A percentile compares a stretch with the other conserved stretches of the same genome.
These are phyloP conservation scores for Mactromeris polynyma DNA, from an alignment of 2,888 invertebrate species.

Conservation along the genomic window DNA sequence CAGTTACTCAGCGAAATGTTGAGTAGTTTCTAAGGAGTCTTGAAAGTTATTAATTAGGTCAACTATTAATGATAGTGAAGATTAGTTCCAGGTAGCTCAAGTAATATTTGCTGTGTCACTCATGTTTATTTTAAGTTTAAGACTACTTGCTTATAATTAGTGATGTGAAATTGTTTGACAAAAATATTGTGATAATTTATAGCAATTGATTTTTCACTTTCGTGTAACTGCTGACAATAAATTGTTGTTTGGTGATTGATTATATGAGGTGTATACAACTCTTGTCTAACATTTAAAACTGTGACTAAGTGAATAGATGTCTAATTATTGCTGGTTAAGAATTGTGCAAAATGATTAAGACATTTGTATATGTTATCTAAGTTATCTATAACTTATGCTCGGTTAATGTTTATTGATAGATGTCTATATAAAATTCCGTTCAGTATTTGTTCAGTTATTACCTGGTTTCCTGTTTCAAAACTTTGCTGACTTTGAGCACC, in stretches of 20 bases:
- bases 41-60: no score
- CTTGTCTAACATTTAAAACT: background rate
- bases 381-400: background rate
- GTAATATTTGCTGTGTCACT: background rate
- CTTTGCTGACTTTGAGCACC: constrained; percentile 24
- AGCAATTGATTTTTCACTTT: background rate
- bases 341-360: background rate
- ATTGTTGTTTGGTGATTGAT: background rate
- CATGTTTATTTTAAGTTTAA: background rate
- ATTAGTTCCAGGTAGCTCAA: background rate
- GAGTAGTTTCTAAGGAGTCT: no score
- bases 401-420: constrained; percentile 31
- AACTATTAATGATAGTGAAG: background rate
- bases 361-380: background rate
- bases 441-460: constrained; percentile 28
- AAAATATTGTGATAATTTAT: background rate
- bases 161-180: background rate
- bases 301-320: background rate
- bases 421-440: background rate
- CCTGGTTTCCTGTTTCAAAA: constrained; percentile 24
- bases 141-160: background rate
- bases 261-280: background rate
- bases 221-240: background rate
- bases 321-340: background rate
- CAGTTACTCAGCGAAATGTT: no score